Evolutionary conservation across 2,797 vertebrate species (phyloP).

Genomic region (Myioborus miniatus): DNA sequence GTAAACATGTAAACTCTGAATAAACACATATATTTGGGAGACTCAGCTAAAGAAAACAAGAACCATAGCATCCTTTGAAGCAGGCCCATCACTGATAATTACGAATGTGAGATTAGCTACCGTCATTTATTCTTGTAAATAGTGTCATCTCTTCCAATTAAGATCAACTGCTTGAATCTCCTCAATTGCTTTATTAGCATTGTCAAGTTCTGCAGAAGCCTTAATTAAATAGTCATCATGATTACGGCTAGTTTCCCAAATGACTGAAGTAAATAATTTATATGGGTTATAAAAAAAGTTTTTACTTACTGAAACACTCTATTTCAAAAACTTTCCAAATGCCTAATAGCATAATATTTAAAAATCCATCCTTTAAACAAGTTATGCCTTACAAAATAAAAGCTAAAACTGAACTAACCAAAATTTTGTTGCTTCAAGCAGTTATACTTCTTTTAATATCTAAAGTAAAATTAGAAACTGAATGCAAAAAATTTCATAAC

Average conservation of each 20-base stretch:
- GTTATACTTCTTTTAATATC: neutral
- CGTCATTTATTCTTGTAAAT: conserved; percentile 73
- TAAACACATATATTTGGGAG: conserved; percentile 29
- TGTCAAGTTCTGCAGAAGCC: conserved; percentile 65
- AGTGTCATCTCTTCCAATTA: conserved; percentile 77
- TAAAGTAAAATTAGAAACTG: neutral
- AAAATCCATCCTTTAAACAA: conserved; percentile 1
- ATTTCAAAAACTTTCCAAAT: conserved; percentile 16
- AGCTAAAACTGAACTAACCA: neutral
- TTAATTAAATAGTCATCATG: conserved; percentile 72
- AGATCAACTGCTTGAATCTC: conserved; percentile 64
- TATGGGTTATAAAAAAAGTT: conserved; percentile 36
- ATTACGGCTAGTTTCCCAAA: conserved; percentile 67
- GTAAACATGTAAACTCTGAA: neutral
- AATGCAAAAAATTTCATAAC: neutral
- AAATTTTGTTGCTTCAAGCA: neutral
- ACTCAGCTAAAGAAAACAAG: conserved; percentile 35
- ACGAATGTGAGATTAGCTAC: conserved; percentile 66
- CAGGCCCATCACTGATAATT: conserved; percentile 69
- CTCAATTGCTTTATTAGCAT: conserved; percentile 67
- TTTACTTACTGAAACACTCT: neutral
- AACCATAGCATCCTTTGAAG: conserved; percentile 50
- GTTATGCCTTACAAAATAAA: neutral
- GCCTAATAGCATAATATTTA: neutral
- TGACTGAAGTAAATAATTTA: conserved; percentile 58